phyloP scores from a whole-genome alignment of 2,797 vertebrate genomes.

The Synanceia verrucosa region DNA sequence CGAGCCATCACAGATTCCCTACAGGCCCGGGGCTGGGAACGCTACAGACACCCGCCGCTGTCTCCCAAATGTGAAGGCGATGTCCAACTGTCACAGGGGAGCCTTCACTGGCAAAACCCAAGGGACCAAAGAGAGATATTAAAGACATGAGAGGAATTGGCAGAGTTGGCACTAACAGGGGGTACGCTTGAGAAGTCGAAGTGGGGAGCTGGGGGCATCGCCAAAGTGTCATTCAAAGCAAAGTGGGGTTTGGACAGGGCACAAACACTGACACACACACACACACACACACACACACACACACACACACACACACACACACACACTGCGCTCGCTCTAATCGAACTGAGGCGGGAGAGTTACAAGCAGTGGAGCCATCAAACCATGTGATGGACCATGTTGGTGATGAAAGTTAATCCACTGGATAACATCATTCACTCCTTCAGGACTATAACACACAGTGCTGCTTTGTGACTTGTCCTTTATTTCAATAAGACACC shows the following conservation, averaged over 20 bases:
- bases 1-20: conserved; percentile 81
- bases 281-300: conserved; percentile 60
- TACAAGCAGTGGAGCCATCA: conserved; percentile 32
- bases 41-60: conserved; percentile 73
- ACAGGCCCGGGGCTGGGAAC: conserved; percentile 80
- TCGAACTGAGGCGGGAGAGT: conserved; percentile 50
- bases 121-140: conserved; percentile 85
- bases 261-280: conserved; percentile 73
- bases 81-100: conserved; percentile 84
- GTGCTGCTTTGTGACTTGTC: background rate
- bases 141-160: conserved; percentile 85
- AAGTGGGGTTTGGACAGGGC: conserved; percentile 83
- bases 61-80: conserved; percentile 80
- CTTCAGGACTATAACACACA: background rate
- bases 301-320: conserved; percentile 50
- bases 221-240: conserved; percentile 88
- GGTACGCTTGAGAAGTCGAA: conserved; percentile 81
- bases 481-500: conserved; percentile 23
- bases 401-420: conserved; percentile 12
- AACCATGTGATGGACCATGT: conserved; percentile 26
- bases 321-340: conserved; percentile 41
- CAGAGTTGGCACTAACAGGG: conserved; percentile 76
- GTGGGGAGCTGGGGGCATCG: conserved; percentile 77
- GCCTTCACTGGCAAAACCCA: conserved; percentile 78
- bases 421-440: conserved; percentile 14